Conservation (phyloP, 2,797 vertebrate species). For the Tenualosa ilisha region DNA sequence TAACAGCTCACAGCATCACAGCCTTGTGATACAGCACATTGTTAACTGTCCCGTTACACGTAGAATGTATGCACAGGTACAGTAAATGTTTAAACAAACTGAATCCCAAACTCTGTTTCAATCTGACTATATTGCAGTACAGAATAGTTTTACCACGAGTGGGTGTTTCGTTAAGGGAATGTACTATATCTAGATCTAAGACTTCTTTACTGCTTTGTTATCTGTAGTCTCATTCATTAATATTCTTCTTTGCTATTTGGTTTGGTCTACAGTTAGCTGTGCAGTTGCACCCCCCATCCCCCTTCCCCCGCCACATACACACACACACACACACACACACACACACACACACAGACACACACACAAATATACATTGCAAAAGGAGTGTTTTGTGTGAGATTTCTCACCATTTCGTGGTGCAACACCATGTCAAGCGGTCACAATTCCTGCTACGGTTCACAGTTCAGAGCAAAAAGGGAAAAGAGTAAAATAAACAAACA, state of each 20-base stretch:
- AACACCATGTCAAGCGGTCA: constrained; percentile 59
- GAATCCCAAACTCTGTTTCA: background rate
- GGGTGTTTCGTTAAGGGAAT: background rate
- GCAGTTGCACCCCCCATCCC: too few species aligned
- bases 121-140: background rate
- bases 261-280: background rate
- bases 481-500: too few species aligned
- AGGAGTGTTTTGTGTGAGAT: constrained; percentile 38
- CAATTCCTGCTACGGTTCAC: constrained; percentile 46
- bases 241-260: background rate
- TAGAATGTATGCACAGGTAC: background rate
- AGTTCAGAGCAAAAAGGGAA: background rate
- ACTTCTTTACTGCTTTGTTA: background rate
- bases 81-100: too few species aligned
- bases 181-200: background rate
- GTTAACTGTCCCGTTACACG: background rate
- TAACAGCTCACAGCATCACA: background rate
- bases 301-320: background rate
- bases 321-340: constrained; percentile 1
- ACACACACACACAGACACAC: constrained; percentile 21
- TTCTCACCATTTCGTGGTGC: constrained; percentile 40
- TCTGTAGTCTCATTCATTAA: background rate
- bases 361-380: background rate
- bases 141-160: background rate
- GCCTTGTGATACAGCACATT: background rate